phyloP scores from a whole-genome alignment of 2,888 invertebrate species.

The Patella ulyssiponensis region DNA sequence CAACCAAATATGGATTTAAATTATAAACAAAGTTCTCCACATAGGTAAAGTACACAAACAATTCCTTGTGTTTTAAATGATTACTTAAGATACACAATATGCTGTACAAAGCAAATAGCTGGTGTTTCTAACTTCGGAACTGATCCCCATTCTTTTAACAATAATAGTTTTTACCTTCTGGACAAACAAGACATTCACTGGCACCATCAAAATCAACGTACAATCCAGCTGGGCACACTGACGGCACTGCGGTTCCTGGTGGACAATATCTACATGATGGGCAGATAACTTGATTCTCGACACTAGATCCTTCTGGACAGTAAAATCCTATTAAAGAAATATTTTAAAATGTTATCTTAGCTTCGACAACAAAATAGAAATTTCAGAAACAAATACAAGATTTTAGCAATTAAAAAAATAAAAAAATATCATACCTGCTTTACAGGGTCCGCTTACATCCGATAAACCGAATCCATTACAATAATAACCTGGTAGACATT shows the following conservation, averaged over 20 bases:
- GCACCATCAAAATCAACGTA: conserved; percentile 61
- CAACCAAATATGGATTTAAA: too few relatives aligned
- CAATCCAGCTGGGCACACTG: conserved; percentile 60
- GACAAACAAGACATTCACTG: conserved; percentile 55
- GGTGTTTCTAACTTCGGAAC: too few relatives aligned
- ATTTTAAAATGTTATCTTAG: background rate
- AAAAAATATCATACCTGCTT: conserved; percentile 50
- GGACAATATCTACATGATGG: conserved; percentile 67
- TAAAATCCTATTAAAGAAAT: conserved; percentile 61
- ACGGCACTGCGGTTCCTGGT: conserved; percentile 55
- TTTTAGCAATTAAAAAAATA: too few relatives aligned
- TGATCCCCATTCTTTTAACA: too few relatives aligned
- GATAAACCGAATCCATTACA: conserved; percentile 63
- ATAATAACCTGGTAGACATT: conserved; percentile 64
- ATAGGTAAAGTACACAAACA: too few relatives aligned
- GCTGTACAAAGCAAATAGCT: too few relatives aligned
- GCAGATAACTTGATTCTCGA: conserved; percentile 63
- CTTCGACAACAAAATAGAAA: background rate
- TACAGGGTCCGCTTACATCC: conserved; percentile 62
- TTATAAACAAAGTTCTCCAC: too few relatives aligned
- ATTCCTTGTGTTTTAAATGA: too few relatives aligned
- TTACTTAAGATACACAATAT: too few relatives aligned
- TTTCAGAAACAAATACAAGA: background rate
- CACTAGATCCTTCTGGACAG: conserved; percentile 65
- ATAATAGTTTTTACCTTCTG: conserved; percentile 53